A percentile compares a stretch with the other conserved stretches of the same genome.
These are phyloP conservation scores for Myotis planiceps DNA, from an alignment of 2,797 vertebrate species.

Conservation along the genomic window DNA sequence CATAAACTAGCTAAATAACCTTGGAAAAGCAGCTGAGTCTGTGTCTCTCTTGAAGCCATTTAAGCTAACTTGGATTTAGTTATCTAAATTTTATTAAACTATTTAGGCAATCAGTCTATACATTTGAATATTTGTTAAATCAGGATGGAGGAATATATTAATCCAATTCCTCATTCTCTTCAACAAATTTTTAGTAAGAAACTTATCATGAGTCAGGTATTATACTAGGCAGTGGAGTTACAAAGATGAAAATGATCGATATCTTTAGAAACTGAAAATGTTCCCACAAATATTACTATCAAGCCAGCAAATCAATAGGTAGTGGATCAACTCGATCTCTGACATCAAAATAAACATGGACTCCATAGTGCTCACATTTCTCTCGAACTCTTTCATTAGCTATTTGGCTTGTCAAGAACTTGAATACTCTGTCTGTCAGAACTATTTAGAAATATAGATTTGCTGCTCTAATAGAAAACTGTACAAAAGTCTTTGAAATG, in stretches of 20 bases:
- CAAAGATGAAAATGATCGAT: neutral
- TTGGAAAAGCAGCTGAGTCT: neutral
- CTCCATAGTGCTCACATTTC: neutral
- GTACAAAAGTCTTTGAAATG: neutral
- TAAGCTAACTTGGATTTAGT: neutral
- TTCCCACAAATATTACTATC: neutral
- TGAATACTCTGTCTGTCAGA: slow-evolving; percentile 8
- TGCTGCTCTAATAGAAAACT: neutral
- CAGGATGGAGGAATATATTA: neutral
- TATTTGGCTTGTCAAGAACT: neutral
- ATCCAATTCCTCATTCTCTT: slow-evolving; percentile 33
- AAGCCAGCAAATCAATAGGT: neutral
- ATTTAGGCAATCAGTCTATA: neutral
- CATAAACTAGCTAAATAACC: neutral
- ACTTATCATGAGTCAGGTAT: neutral
- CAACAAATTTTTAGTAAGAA: slow-evolving; percentile 3
- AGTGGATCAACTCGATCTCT: neutral
- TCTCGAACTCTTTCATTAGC: neutral
- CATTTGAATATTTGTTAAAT: neutral
- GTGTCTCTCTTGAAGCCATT: neutral
- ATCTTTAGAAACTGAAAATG: neutral
- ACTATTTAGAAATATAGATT: neutral
- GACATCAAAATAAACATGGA: neutral
- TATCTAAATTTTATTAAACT: neutral
- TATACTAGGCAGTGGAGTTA: neutral